Base-by-base conservation (phyloP, 2,888 invertebrate genomes). In the Ophraella communa region DNA sequence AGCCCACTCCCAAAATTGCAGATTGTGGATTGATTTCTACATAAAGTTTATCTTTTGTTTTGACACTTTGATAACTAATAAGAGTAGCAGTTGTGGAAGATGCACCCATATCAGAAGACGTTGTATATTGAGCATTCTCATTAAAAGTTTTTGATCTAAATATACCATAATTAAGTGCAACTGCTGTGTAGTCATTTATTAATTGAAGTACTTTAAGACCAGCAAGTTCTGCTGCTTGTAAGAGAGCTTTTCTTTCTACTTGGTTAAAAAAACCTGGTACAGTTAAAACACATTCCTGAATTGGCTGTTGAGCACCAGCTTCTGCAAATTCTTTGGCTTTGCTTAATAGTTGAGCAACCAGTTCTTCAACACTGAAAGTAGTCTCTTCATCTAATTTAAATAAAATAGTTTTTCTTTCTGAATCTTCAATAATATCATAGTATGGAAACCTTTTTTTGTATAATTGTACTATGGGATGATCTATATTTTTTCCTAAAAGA, bases 101-200 rank as follows among this genome's bases (percentile, higher is more conserved):
- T 0, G 99, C 94, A 4, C 99, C 99, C 96, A 99, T 96, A 79
- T 99, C 99, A 79, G 95, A 99, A 84, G 99, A 96, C 84, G 99
- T 86, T 23, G 95, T 90, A 76, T 96, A 91, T 81, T 95, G 93
- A 0, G 92, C 89, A 0, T 95, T 93, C 75, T 95, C 94, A 80
- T 97, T 98, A 79, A 98, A 96, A 81, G 95, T 94, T 84, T 97
- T 93, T 3, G 92, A 86, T 71, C 94, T 85, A 81, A 96, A 96
- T 64, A 96, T 96, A 4, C 98, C 99, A 83, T 98, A 99, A 83
- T 98, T 98, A 61, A 99, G 87, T 2, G 96, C 98, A 55, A 97
- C 95, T 1, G 96, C 98, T 4, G 96, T 92, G 79, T 98, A 96
- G 78, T 96, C 95, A 78, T 96, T 98, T 74, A 99, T 94, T 21